These are phyloP conservation scores for Trididemnum clinides DNA, from an alignment of 23 tunicate species.

Conservation along the genomic window DNA sequence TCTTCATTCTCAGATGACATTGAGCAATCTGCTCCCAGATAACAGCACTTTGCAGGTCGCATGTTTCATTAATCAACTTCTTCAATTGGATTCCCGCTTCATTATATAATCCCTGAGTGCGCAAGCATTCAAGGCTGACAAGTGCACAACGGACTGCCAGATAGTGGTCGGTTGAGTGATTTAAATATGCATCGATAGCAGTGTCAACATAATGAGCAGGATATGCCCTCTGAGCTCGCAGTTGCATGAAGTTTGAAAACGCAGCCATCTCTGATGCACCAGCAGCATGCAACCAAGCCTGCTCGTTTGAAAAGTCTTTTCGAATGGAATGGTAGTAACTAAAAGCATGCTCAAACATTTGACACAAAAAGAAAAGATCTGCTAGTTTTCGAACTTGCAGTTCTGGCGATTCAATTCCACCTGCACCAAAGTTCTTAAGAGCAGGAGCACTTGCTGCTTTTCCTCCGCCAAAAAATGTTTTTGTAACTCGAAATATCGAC, in stretches of 20 bases:
- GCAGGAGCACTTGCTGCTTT: conserved; percentile 72
- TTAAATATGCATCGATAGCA: conserved; percentile 72
- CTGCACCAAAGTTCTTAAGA: conserved; percentile 44
- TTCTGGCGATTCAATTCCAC: conserved; percentile 65
- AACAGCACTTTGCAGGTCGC: conserved; percentile 86
- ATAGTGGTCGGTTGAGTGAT: conserved; percentile 40
- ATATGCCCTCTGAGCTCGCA: conserved; percentile 60
- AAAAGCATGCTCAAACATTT: conserved; percentile 88
- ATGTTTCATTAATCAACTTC: conserved; percentile 40
- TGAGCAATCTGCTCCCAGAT: conserved; percentile 89
- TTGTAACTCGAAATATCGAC: conserved; percentile 62
- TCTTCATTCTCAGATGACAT: conserved; percentile 50
- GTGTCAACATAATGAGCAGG: conserved; percentile 87
- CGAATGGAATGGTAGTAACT: conserved; percentile 67
- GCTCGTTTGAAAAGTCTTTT: conserved; percentile 89
- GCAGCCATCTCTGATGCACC: conserved; percentile 98
- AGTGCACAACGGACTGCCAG: conserved; percentile 73
- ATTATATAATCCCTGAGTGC: conserved; percentile 49
- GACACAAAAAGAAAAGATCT: conserved; percentile 84
- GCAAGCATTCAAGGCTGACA: conserved; percentile 80
- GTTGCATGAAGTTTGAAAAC: conserved; percentile 80
- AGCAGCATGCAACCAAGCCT: conserved; percentile 94
- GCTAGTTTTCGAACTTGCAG: conserved; percentile 76
- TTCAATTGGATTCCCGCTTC: conserved; percentile 78
- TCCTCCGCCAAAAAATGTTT: conserved; percentile 67